phyloP scores from a whole-genome alignment of 2,888 invertebrate species.

The Plusia festucae region DNA sequence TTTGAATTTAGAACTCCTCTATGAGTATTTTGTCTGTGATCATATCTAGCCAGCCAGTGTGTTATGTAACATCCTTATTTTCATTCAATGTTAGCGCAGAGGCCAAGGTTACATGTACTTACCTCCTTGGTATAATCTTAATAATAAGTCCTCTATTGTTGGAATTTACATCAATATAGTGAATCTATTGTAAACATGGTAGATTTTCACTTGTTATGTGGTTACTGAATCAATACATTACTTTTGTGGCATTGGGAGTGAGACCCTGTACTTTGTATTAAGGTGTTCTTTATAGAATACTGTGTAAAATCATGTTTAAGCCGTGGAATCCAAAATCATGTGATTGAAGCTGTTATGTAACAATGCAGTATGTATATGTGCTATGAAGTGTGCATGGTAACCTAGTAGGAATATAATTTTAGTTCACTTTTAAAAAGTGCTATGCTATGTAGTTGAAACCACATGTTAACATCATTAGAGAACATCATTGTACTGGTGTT shows the following conservation, averaged over 20 bases:
- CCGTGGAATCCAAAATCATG: slow-evolving; percentile 79
- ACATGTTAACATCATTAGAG: slow-evolving; percentile 53
- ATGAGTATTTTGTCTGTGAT: slow-evolving; percentile 59
- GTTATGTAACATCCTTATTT: slow-evolving; percentile 81
- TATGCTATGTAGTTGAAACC: slow-evolving; percentile 66
- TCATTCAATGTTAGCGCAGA: slow-evolving; percentile 61
- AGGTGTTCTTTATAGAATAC: slow-evolving; percentile 59
- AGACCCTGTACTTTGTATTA: slow-evolving; percentile 69
- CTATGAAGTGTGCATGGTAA: slow-evolving; percentile 72
- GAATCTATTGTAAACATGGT: slow-evolving; percentile 50
- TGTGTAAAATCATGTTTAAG: slow-evolving; percentile 67
- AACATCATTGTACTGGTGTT: slow-evolving; percentile 42
- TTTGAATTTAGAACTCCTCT: slow-evolving; percentile 55
- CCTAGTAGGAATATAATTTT: slow-evolving; percentile 65
- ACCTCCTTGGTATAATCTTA: slow-evolving; percentile 26
- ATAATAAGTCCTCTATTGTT: slow-evolving; percentile 43
- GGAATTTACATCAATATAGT: slow-evolving; percentile 45
- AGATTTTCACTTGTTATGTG: slow-evolving; percentile 51
- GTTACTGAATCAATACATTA: slow-evolving; percentile 54
- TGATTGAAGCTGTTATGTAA: slow-evolving; percentile 84
- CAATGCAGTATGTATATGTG: slow-evolving; percentile 68
- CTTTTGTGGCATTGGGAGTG: slow-evolving; percentile 66
- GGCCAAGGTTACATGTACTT: slow-evolving; percentile 74
- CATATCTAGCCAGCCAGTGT: slow-evolving; percentile 67
- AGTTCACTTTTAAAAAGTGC: slow-evolving; percentile 69